Evolutionary conservation across 1,140 invertebrate genomes (phyloP).

Genomic region (Apis dorsata): DNA sequence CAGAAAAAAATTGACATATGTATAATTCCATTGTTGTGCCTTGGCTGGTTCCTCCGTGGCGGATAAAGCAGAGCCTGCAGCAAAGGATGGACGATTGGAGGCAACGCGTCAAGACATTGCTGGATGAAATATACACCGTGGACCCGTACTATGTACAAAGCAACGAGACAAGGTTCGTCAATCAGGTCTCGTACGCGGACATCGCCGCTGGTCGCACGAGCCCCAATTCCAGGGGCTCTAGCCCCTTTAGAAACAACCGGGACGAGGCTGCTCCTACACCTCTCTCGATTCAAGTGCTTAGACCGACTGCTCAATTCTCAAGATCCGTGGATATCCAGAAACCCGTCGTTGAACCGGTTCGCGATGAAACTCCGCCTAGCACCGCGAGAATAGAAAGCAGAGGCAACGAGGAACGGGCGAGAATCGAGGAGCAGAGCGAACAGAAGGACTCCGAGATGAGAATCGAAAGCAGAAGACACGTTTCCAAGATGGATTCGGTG

Average conservation of each 20-base stretch:
- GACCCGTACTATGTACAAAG: conserved; percentile 85
- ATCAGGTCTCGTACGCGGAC: conserved; percentile 81
- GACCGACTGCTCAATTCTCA: conserved; percentile 12
- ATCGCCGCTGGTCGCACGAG: conserved; percentile 80
- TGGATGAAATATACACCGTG: conserved; percentile 85
- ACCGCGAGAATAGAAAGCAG: not conserved
- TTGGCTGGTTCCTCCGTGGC: conserved; percentile 69
- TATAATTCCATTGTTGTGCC: conserved; percentile 70
- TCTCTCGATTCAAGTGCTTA: conserved; percentile 48
- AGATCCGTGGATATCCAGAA: not conserved
- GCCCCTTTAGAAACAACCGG: conserved; percentile 70
- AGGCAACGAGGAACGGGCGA: not conserved
- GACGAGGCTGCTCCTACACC: conserved; percentile 64
- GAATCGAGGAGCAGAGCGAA: conserved; percentile 38
- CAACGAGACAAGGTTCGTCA: conserved; percentile 75
- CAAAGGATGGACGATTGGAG: conserved; percentile 83
- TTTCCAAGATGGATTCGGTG: conserved; percentile 12
- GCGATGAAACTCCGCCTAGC: not conserved
- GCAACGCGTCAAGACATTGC: conserved; percentile 85
- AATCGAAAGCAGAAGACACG: not conserved
- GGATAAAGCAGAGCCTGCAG: conserved; percentile 84
- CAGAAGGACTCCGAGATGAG: conserved; percentile 24
- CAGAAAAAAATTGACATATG: conserved; percentile 66
- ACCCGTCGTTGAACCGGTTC: not conserved
- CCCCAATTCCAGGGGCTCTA: conserved; percentile 74